Base-by-base conservation (phyloP, 53 echinoderm and acorn worm genomes). In the Patiria pectinifera region DNA sequence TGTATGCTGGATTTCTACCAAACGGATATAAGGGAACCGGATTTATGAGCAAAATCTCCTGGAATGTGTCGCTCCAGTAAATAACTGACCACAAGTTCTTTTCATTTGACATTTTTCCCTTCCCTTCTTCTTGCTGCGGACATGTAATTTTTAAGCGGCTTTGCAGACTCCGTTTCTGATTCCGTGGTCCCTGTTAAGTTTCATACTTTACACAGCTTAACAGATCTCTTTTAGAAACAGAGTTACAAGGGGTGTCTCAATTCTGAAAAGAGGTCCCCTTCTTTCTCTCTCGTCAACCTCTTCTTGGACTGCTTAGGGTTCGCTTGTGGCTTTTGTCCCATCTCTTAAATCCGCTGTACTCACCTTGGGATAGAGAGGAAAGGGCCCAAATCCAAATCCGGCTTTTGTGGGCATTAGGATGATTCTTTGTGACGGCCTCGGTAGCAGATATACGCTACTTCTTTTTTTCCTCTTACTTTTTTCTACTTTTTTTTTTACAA, bases 1-100 rank as follows among this genome's bases (percentile, higher is more conserved):
- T 35, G 35, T 35, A 35, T 35, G 35, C 35, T 35, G 35, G 35
- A 35, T 35, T 35, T 35, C 35, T 35, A 35, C 35, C 35, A 35
- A 35, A 35, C 35, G 35, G 35, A 35, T 35, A 35, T 35, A 35
- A 35, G 35, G 12, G 81, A 11, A 80, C 16, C 11, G 45, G 81
- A 80, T 80, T 80, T 80, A 80, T 7, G n/a, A 80, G n/a, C 59
- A 53, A 85, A 85, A 66, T 66, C 85, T 66, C 59, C 18, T 44
- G 85, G 85, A 85, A 85, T 85, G 85, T 85, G 63, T 78, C 69
- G 9, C 60, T 60, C 9, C 85, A 12, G 85, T 85, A 60, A 85
- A 85, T 85, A 85, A 85, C 85, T 69, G 62, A 85, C 85, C 85
- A 66, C 85, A 85, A 85, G 85, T 69, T 85, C 85, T 85, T 66